Base-by-base conservation (phyloP, 2,888 invertebrate genomes). In the Eumacrocentrus americanus region DNA sequence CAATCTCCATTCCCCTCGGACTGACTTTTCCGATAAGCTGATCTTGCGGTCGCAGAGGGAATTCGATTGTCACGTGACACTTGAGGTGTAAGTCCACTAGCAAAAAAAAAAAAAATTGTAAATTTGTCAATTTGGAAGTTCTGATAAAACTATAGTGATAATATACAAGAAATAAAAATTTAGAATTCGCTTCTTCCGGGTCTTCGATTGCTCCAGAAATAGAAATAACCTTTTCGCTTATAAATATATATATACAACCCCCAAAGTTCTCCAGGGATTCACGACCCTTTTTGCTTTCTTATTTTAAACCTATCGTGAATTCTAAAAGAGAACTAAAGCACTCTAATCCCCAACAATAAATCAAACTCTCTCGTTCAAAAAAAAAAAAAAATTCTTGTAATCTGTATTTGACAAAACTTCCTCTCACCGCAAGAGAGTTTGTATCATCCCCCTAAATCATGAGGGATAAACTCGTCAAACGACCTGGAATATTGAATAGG, bases 1-100 rank as follows among this genome's bases (percentile, higher is more conserved):
- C 14, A 38, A 25, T 46, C 20, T 14, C 29, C 12, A 6, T 18
- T 38, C 35, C 22, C 16, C 34, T 20, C 29, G 35, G 46, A 54
- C 47, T 48, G n/a, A n/a, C n/a, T 37, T 59, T 40, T 40, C 58
- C 53, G 52, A 59, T 59, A 59, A 54, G 47, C 38, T 53, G 47
- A 54, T 59, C 38, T 59, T 59, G 53, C 7, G 38, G 52, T 29
- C 12, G 9, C 18, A 51, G 35, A 14, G 35, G 23, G 46, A 16
- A 47, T 47, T 48, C 56, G 23, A 56, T 56, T 38, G 56, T 42
- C 23, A 20, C 34, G 34, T 44, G 46, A 58, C 51, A 48, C 38
- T 57, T 5, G 11, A 42, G 22, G 18, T 34, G 44, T n/a, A 20
- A 12, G 23, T 9, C 9, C 29, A 38, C 14, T 22, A 34, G 23